Conservation (phyloP, 2,888 invertebrate genomes). For the Dermolepida albohirtum region DNA sequence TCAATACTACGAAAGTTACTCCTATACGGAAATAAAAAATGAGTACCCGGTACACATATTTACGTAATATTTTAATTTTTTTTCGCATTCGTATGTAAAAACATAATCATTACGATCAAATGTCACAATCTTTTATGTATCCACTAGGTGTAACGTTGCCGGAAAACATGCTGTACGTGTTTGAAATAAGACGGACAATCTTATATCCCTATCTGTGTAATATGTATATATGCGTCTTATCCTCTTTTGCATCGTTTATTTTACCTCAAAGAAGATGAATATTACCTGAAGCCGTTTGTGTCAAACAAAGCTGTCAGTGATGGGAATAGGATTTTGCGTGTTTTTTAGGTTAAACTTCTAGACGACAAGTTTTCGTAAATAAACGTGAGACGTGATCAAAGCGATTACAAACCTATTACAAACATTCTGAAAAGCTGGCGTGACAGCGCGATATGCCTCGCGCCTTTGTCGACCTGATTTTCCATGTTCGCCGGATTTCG, state of each 20-base stretch:
- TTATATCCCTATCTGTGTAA: slow-evolving; percentile 1
- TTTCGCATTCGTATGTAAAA: too few species aligned
- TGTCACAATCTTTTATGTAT: too few species aligned
- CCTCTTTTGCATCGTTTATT: slow-evolving; percentile 21
- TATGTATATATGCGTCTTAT: background rate
- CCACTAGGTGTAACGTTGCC: too few species aligned
- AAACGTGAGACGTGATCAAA: slow-evolving; percentile 35
- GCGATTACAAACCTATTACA: slow-evolving; percentile 30
- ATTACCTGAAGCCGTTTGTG: slow-evolving; percentile 31
- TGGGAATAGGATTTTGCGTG: slow-evolving; percentile 27
- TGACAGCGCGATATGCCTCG: slow-evolving; percentile 15
- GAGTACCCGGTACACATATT: too few species aligned
- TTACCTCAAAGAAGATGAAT: slow-evolving; percentile 30
- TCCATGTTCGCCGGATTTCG: background rate
- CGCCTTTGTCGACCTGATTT: slow-evolving; percentile 28
- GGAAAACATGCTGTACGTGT: too few species aligned
- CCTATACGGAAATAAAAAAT: too few species aligned
- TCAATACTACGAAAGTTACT: too few species aligned
- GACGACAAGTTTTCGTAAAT: slow-evolving; percentile 36
- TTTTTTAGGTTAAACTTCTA: slow-evolving; percentile 27
- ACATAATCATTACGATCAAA: too few species aligned
- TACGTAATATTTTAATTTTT: too few species aligned
- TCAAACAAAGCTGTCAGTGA: slow-evolving; percentile 32
- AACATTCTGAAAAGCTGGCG: slow-evolving; percentile 26
- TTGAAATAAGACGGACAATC: slow-evolving; percentile 1